Evolutionary conservation across 2,888 invertebrate genomes (phyloP), one percentile per base, ranked within the genome.

Genomic region (Lypha dubia): DNA sequence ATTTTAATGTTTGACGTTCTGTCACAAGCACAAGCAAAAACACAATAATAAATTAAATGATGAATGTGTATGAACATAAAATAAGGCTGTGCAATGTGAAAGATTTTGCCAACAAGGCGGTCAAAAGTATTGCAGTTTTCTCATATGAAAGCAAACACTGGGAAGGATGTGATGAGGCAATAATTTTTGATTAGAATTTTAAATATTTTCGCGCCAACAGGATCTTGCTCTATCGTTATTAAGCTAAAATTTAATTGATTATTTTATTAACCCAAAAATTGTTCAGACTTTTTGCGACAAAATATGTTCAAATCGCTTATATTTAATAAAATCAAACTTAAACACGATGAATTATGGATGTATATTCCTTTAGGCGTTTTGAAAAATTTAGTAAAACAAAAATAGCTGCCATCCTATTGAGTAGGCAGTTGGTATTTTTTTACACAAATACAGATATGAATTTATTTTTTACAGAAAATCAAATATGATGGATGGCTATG

Each of bases 1-100:
- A 60, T 32, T 68, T 77, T 60, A n/a, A 68, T 77, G 49, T 58
- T 58, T 79, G 79, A 73, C 73, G 58, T 65, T 58, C 28, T 65
- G 58, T 73, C 79, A 79, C 49, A 73, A 79, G 46, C 63, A 79
- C 56, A 79, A 79, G 46, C 63, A 79, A 46, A 79, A 79, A 63
- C 63, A 56, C 38, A 63, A 79, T 63, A 71, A 79, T 58, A 67
- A 76, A 67, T 68, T 58, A 67, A 76, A 67, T 68, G 38, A 77
- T 77, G 24, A 68, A 68, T 60, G 60, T 35, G 5, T 32, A 38
- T 20, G 51, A n/a, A 7, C 24, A 11, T 46, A n/a, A 22, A 70
- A 28, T 70, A 70, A 17, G 70, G 65, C 13, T 49, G 46, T 0
- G 28, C 49, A 17, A 8, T 49, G 7, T 9, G 9, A 6, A 3